Conservation (phyloP, 30 jellyfish, hydroid and myxozoan species). For the Haliclystus octoradiatus region DNA sequence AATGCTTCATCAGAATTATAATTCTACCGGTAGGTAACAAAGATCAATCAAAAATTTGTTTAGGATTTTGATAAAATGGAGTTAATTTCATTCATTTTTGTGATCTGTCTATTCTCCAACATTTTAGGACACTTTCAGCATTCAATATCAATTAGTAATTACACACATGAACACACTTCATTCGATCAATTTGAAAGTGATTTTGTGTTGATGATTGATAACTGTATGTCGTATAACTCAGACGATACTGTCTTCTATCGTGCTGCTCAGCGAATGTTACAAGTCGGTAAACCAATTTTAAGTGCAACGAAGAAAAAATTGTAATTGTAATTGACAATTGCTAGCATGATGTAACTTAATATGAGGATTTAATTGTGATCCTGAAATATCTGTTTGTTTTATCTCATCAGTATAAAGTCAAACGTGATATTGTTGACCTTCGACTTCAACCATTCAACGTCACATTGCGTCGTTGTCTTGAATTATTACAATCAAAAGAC, state of each 20-base stretch:
- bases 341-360: too few species aligned
- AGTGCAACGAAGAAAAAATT: conserved; percentile 63
- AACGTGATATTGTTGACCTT: conserved; percentile 61
- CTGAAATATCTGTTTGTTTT: too few species aligned
- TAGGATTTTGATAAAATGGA: too few species aligned
- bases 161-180: conserved; percentile 56
- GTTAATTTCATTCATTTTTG: too few species aligned
- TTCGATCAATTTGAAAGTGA: conserved; percentile 74
- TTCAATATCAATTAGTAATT: too few species aligned
- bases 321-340: too few species aligned
- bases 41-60: too few species aligned
- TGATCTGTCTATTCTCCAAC: too few species aligned
- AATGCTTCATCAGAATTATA: too few species aligned
- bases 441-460: conserved; percentile 77
- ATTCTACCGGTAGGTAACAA: too few species aligned
- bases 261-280: conserved; percentile 67
- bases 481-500: conserved; percentile 59
- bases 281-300: conserved; percentile 66
- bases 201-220: conserved; percentile 64
- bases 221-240: conserved; percentile 86
- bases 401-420: conserved; percentile 60
- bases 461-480: conserved; percentile 63
- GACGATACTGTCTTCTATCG: conserved; percentile 87
- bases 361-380: too few species aligned
- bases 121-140: too few species aligned